Evolutionary conservation across 2,113 vertebrate genomes (phyloP).

Genomic region (Centropus unirufus): DNA sequence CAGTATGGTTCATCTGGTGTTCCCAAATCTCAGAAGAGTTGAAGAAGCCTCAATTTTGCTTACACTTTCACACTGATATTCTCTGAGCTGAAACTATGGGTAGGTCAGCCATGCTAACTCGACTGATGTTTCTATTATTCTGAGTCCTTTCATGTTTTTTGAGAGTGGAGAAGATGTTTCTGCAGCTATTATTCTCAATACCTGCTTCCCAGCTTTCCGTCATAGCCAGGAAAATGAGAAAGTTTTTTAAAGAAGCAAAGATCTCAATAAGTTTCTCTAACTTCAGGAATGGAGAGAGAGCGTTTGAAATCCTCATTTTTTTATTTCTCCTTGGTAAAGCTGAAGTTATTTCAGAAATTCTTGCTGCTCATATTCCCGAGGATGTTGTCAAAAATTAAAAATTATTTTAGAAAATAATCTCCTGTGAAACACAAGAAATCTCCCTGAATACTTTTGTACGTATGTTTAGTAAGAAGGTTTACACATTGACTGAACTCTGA

Average conservation of each 20-base stretch:
- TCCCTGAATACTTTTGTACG: not conserved
- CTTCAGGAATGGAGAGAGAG: not conserved
- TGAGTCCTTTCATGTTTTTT: not conserved
- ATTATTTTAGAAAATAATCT: not conserved
- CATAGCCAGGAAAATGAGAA: fast-evolving
- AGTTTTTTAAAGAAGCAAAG: not conserved
- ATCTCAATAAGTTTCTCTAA: not conserved
- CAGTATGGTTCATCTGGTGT: not conserved
- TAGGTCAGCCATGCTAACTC: not conserved
- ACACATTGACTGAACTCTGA: not conserved
- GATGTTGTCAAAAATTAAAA: not conserved
- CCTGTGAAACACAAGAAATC: not conserved
- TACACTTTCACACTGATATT: not conserved
- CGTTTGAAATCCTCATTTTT: not conserved
- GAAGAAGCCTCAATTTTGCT: not conserved
- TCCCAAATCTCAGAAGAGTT: not conserved
- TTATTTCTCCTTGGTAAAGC: not conserved
- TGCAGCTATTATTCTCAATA: not conserved
- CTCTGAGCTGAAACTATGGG: not conserved
- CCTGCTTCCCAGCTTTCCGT: not conserved
- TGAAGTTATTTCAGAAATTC: not conserved
- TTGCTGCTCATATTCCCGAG: not conserved
- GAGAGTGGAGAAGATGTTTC: not conserved
- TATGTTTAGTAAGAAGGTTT: not conserved
- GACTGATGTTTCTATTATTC: not conserved